Conservation (phyloP, 2,797 vertebrate species). For the Lycodopsis pacificus region DNA sequence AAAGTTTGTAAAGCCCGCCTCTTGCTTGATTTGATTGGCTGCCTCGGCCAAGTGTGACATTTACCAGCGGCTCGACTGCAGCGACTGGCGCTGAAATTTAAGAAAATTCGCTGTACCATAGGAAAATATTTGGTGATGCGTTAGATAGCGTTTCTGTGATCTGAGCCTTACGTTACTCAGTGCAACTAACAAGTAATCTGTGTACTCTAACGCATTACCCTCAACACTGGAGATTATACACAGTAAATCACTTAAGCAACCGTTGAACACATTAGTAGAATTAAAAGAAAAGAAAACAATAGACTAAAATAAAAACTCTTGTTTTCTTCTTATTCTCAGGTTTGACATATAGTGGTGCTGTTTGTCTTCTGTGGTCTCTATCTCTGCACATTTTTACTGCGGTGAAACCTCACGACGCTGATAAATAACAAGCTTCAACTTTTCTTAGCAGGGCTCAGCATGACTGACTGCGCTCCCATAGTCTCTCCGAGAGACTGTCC, state of each 20-base stretch:
- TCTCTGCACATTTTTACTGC: constrained; percentile 70
- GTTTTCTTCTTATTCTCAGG: constrained; percentile 48
- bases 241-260: constrained; percentile 28
- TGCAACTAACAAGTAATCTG: background rate
- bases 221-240: background rate
- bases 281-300: constrained; percentile 40
- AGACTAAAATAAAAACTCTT: constrained; percentile 33
- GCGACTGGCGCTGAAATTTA: too few relatives aligned
- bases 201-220: background rate
- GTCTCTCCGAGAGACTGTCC: constrained; percentile 75
- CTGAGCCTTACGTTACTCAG: background rate
- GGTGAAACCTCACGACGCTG: constrained; percentile 68
- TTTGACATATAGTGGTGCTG: constrained; percentile 57
- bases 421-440: constrained; percentile 80
- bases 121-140: too few relatives aligned
- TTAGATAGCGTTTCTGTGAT: too few relatives aligned
- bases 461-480: constrained; percentile 74
- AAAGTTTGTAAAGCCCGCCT: too few relatives aligned
- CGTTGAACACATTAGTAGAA: constrained; percentile 1
- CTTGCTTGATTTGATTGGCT: background rate
- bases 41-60: background rate
- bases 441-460: constrained; percentile 66
- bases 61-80: background rate
- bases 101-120: too few relatives aligned
- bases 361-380: constrained; percentile 65